Evolutionary conservation across 2,797 vertebrate genomes (phyloP), one percentile per base, ranked within the genome.

Genomic region (Vultur gryphus): DNA sequence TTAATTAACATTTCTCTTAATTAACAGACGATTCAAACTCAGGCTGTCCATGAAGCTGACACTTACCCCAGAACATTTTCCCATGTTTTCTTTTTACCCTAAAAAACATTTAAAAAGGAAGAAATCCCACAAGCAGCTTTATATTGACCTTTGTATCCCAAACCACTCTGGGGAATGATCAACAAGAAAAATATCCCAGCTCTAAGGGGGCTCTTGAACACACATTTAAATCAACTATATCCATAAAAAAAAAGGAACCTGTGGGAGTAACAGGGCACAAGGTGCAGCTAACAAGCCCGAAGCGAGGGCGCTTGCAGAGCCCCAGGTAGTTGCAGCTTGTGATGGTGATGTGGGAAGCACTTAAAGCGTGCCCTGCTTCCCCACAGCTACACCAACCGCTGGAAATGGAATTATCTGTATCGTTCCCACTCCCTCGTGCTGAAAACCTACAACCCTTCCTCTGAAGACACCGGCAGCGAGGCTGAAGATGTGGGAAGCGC

Each of bases 1-100:
- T 49, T 15, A 28, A 71, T 31, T 31, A 46, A 8, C 3, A 7
- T 19, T 52, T 69, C 61, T 75, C n/a, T 37, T 31, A 12, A 11
- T 44, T 39, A 81, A 35, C 58, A 26, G 28, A 17, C 6, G 0
- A 6, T 8, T 35, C 59, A 15, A 43, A 66, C 37, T 9, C 12
- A 5, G 7, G 46, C 24, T 82, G 23, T 29, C 14, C 11, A 5
- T 4, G 21, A 33, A 81, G 33, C 16, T 69, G 8, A 48, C 12
- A 2, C 33, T 75, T 9, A 33, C 5, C 19, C 13, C 43, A 26
- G 35, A 43, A 18, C 0, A 1, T 2, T 25, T 58, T 51, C 13
- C 31, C 31, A 13, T 5, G 1, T 37, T 37, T 0, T 26, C 72
- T 65, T 10, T 37, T 15, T 25, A 41, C 19, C 12, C 11, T 16